phyloP scores from a whole-genome alignment of 2,888 invertebrate genomes.

The Anaspis maculata region DNA sequence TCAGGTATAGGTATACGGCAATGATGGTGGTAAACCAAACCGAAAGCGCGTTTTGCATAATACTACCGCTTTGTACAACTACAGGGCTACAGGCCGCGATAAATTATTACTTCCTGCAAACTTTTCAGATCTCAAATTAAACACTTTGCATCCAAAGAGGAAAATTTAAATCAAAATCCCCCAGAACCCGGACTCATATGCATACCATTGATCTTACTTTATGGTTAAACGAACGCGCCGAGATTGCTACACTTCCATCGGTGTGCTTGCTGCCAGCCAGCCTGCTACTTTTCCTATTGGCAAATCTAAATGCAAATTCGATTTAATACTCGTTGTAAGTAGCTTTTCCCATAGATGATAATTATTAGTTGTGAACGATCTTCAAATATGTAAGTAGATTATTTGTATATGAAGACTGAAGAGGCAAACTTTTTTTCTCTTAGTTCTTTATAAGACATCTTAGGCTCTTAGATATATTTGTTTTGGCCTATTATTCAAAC shows the following conservation, averaged over 20 bases:
- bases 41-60: constrained; percentile 24
- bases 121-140: constrained; percentile 27
- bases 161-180: constrained; percentile 24
- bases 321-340: too few relatives aligned
- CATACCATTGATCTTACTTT: constrained; percentile 35
- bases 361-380: too few relatives aligned
- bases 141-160: constrained; percentile 24
- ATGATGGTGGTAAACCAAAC: constrained; percentile 15
- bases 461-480: too few relatives aligned
- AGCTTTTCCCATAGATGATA: too few relatives aligned
- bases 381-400: too few relatives aligned
- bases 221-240: constrained; percentile 29
- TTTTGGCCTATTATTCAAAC: too few relatives aligned
- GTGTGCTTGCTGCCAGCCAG: constrained; percentile 3
- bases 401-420: too few relatives aligned
- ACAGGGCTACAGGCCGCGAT: constrained; percentile 18
- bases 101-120: constrained; percentile 24
- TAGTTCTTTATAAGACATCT: too few relatives aligned
- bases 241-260: constrained; percentile 22
- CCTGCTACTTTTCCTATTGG: constrained; percentile 24
- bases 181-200: constrained; percentile 27
- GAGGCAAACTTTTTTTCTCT: too few relatives aligned
- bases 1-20: too few relatives aligned
- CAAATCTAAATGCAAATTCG: constrained; percentile 27
- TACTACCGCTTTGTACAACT: constrained; percentile 20